Evolutionary conservation across 1,140 invertebrate species (phyloP).

Genomic region (Danaus plexippus): DNA sequence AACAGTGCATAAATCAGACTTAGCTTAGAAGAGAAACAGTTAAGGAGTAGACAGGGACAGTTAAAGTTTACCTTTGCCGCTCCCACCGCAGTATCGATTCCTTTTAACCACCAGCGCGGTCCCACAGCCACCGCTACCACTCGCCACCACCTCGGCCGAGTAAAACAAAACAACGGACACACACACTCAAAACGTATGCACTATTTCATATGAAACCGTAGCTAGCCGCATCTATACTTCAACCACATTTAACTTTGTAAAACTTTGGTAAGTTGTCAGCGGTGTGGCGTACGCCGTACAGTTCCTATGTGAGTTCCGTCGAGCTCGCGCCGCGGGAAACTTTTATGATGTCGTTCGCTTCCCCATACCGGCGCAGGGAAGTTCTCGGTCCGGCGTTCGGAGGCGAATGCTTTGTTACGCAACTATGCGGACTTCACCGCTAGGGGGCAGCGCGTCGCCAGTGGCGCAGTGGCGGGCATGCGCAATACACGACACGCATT

Average conservation of each 20-base stretch:
- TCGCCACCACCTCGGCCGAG: slow-evolving; percentile 39
- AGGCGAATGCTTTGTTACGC: slow-evolving; percentile 67
- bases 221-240: slow-evolving; percentile 32
- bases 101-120: slow-evolving; percentile 51
- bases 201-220: slow-evolving; percentile 39
- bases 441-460: slow-evolving; percentile 57
- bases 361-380: slow-evolving; percentile 52
- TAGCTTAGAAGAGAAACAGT: slow-evolving; percentile 1
- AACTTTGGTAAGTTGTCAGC: slow-evolving; percentile 45
- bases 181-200: slow-evolving; percentile 50
- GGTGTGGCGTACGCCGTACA: slow-evolving; percentile 13
- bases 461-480: slow-evolving; percentile 68
- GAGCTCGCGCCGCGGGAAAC: slow-evolving; percentile 51
- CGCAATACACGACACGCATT: slow-evolving; percentile 30
- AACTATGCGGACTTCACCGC: slow-evolving; percentile 60
- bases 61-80: slow-evolving; percentile 59
- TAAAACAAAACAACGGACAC: slow-evolving; percentile 60
- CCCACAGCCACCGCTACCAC: slow-evolving; percentile 45
- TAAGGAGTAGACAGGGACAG: slow-evolving; percentile 29
- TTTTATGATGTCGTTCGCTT: slow-evolving; percentile 53
- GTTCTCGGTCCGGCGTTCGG: slow-evolving; percentile 53
- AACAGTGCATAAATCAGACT: no score
- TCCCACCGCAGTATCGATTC: slow-evolving; percentile 65
- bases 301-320: slow-evolving; percentile 8
- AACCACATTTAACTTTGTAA: slow-evolving; percentile 34